Base-by-base conservation (phyloP, 2,888 invertebrate species). In the Pandemis corylana region DNA sequence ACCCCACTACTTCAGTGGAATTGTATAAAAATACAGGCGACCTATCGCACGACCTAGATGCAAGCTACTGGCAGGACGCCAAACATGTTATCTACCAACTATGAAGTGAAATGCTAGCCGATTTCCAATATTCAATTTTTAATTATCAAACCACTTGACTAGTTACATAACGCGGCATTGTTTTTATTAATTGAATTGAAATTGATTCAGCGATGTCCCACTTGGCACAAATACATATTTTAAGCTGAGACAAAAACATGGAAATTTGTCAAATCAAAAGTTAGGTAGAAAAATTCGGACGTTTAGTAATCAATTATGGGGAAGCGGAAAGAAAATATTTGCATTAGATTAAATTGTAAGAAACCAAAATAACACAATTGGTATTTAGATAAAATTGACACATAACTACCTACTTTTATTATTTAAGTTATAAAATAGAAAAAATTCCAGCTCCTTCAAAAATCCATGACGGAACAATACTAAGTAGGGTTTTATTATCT, bases 81-180 rank as follows among this genome's bases (percentile, higher is more conserved):
- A 93, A 89, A 85, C 84, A 85, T 85, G 87, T 87, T 91, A 91
- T 91, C 89, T 86, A 84, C 82, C 80, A 84, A 87, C 87, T 87
- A 85, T 85, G 83, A 81, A 84, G 83, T 83, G 85, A 86, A 87
- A 90, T 87, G 87, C 85, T 85, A 84, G 84, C 82, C 83, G 85
- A 75, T 84, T 87, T 89, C 87, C 88, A 91, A 92, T 91, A 92
- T 89, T 90, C 86, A 85, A 84, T 90, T 92, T 92, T 93, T 92
- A 93, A 93, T 93, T 92, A 92, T 88, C 86, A 83, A 81, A 83
- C 85, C 82, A 89, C 89, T 87, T 88, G 90, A 84, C 87, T 86
- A 87, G 87, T 68, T 64, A 66, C 85, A 73, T 76, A 79, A 80
- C 75, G 78, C 73, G 77, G 79, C 78, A 77, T 80, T 82, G 78